Evolutionary conservation across 2,888 invertebrate genomes (phyloP).

Genomic region (Abscondita cerata): DNA sequence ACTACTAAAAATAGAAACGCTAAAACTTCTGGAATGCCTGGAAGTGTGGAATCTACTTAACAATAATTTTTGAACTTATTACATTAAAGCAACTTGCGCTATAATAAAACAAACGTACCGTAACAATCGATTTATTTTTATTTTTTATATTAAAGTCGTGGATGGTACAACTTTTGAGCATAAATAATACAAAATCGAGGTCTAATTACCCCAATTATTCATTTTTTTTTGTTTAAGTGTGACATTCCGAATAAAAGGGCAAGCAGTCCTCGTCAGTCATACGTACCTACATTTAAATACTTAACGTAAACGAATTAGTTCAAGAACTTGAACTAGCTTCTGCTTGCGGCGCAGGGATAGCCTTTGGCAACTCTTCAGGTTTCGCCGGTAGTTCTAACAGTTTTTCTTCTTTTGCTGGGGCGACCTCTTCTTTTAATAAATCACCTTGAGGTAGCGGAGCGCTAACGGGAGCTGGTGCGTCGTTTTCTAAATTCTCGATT

Average conservation of each 20-base stretch:
- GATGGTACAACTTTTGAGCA: slow-evolving; percentile 33
- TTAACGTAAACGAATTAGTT: slow-evolving; percentile 37
- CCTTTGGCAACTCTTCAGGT: slow-evolving; percentile 10
- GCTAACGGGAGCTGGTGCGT: too few species aligned
- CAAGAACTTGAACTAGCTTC: slow-evolving; percentile 51
- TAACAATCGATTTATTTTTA: too few species aligned
- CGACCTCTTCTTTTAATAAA: slow-evolving; percentile 31
- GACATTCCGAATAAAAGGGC: slow-evolving; percentile 52
- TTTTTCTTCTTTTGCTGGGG: slow-evolving; percentile 14
- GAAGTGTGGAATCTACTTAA: slow-evolving; percentile 35
- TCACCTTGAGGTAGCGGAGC: too few species aligned
- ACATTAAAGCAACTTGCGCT: background rate
- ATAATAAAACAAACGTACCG: too few species aligned
- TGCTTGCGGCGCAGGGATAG: slow-evolving; percentile 44
- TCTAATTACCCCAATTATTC: slow-evolving; percentile 54
- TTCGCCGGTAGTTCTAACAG: slow-evolving; percentile 14
- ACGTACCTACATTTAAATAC: slow-evolving; percentile 26
- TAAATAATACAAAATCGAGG: slow-evolving; percentile 43
- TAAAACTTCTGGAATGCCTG: slow-evolving; percentile 40
- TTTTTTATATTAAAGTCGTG: slow-evolving; percentile 9
- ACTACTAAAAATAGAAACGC: slow-evolving; percentile 43
- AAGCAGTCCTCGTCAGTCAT: slow-evolving; percentile 53
- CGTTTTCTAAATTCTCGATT: slow-evolving; percentile 8
- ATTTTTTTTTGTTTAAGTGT: slow-evolving; percentile 46
- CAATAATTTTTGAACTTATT: background rate